These are phyloP conservation scores for Clitarchus hookeri DNA, from an alignment of 2,888 invertebrate genomes.

Conservation along the genomic window DNA sequence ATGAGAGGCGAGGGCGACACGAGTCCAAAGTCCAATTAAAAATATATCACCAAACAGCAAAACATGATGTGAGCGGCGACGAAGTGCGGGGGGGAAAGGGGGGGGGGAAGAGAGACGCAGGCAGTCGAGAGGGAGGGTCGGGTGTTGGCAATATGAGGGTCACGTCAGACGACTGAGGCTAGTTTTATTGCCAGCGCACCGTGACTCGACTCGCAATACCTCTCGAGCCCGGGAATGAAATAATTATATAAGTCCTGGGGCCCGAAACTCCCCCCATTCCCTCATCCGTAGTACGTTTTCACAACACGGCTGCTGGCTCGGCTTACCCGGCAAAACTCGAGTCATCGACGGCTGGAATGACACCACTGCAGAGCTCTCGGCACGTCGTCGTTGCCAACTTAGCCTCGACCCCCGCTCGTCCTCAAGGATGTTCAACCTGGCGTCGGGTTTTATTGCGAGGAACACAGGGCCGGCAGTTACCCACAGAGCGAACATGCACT, in stretches of 20 bases:
- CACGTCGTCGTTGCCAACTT: too few relatives aligned
- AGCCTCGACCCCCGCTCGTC: too few relatives aligned
- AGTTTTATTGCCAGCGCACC: constrained; percentile 4
- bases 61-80: neutral
- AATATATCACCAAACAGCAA: constrained; percentile 1
- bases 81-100: neutral
- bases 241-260: constrained; percentile 17
- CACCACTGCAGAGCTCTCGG: too few relatives aligned
- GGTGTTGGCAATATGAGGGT: constrained; percentile 20
- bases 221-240: constrained; percentile 11
- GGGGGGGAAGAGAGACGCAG: neutral
- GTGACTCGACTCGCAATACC: constrained; percentile 12
- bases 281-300: too few relatives aligned
- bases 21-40: constrained; percentile 2
- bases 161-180: neutral
- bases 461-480: too few relatives aligned
- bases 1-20: neutral
- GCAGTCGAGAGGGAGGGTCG: neutral
- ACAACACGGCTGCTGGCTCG: too few relatives aligned
- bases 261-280: neutral
- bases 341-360: too few relatives aligned
- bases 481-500: too few relatives aligned
- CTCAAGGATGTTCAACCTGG: too few relatives aligned
- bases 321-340: too few relatives aligned
- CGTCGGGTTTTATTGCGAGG: too few relatives aligned